These are phyloP conservation scores for Cromileptes altivelis DNA, from an alignment of 2,113 vertebrate species.

Conservation along the genomic window DNA sequence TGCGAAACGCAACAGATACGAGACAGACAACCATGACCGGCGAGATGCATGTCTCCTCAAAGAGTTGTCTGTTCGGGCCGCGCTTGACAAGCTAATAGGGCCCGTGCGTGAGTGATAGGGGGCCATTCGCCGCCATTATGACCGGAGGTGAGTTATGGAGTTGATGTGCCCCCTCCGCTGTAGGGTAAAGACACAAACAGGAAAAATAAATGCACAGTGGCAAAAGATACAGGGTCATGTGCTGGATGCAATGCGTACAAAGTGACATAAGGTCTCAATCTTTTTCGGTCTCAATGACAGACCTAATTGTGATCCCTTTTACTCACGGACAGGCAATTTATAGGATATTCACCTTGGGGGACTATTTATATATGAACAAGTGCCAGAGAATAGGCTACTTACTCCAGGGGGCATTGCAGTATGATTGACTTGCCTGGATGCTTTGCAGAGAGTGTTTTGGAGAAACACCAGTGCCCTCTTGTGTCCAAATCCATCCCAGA, in stretches of 20 bases:
- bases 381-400: conserved; percentile 58
- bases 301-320: conserved; percentile 65
- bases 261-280: conserved; percentile 48
- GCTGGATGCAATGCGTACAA: not conserved
- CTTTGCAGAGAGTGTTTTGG: conserved; percentile 20
- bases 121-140: conserved; percentile 28
- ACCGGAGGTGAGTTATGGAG: conserved; percentile 52
- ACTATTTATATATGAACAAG: conserved; percentile 74
- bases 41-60: conserved; percentile 38
- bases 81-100: conserved; percentile 62
- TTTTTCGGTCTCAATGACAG: conserved; percentile 56
- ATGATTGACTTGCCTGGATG: conserved; percentile 48
- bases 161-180: conserved; percentile 40
- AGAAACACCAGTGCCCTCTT: conserved; percentile 74
- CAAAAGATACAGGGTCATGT: conserved; percentile 44
- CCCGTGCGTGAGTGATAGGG: conserved; percentile 32
- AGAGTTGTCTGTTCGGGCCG: conserved; percentile 3
- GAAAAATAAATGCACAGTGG: conserved; percentile 11
- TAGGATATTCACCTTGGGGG: conserved; percentile 73
- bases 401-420: conserved; percentile 59
- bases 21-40: conserved; percentile 47
- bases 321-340: conserved; percentile 62
- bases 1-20: conserved; percentile 41
- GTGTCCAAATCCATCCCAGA: conserved; percentile 47
- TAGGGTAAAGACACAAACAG: conserved; percentile 50